These are phyloP conservation scores for Liolophura sinensis DNA, from an alignment of 1,140 invertebrate genomes.

Conservation along the genomic window DNA sequence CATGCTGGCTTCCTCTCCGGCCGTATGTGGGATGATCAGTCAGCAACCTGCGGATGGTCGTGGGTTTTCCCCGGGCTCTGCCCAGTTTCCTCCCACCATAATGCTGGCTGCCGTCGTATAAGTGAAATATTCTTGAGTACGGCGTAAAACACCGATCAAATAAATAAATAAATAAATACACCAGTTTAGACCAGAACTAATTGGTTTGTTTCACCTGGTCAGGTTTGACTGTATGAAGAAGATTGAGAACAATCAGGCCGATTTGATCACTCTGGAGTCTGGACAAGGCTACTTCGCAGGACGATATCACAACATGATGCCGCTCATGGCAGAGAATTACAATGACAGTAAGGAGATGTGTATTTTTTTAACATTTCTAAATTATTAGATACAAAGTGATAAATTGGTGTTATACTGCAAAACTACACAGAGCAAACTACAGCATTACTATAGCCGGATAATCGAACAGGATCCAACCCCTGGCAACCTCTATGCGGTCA, in stretches of 20 bases:
- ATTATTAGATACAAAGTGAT: too few relatives aligned
- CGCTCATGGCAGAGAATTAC: slow-evolving; percentile 64
- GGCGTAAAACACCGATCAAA: not conserved
- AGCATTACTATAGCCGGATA: too few relatives aligned
- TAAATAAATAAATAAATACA: slow-evolving; percentile 4
- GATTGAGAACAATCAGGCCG: slow-evolving; percentile 75
- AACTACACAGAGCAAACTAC: slow-evolving; percentile 2
- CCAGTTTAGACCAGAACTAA: not conserved
- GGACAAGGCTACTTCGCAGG: slow-evolving; percentile 92
- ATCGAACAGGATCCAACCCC: too few relatives aligned
- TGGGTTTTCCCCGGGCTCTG: too few relatives aligned
- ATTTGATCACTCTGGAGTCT: slow-evolving; percentile 85
- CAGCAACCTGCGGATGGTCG: too few relatives aligned
- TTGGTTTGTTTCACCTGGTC: slow-evolving; percentile 6
- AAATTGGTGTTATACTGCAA: too few relatives aligned
- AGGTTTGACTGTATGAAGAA: slow-evolving; percentile 78
- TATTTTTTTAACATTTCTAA: not conserved
- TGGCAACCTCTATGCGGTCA: too few relatives aligned
- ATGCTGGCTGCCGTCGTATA: too few relatives aligned
- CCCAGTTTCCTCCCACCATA: too few relatives aligned
- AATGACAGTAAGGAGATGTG: slow-evolving; percentile 39
- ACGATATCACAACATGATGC: slow-evolving; percentile 88
- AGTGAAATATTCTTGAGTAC: not conserved
- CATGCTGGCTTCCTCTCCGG: too few relatives aligned
- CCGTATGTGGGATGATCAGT: too few relatives aligned